phyloP scores from a whole-genome alignment of 2,113 vertebrate species.

The Coptodon rendalli region DNA sequence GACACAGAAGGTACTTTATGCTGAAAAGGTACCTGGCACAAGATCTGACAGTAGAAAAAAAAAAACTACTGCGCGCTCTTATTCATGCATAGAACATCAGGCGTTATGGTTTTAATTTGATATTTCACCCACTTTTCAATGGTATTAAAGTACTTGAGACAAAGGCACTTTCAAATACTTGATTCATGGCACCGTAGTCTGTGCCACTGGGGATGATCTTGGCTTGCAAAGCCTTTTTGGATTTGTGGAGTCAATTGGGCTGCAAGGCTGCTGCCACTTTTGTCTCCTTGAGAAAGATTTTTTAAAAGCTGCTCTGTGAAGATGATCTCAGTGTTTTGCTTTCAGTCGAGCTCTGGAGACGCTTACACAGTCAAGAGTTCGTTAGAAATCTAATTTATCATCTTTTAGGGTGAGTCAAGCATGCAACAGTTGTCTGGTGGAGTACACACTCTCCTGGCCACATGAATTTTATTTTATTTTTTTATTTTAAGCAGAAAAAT shows the following conservation, averaged over 20 bases:
- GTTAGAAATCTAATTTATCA: background rate
- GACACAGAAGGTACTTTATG: background rate
- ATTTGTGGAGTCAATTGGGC: background rate
- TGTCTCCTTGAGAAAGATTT: background rate
- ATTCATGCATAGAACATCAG: background rate
- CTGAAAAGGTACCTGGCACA: background rate
- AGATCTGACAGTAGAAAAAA: background rate
- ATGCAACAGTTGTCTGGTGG: background rate
- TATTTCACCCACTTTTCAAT: background rate
- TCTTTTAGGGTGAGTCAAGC: background rate
- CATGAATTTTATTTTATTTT: background rate
- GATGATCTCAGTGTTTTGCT: background rate
- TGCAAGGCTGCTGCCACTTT: background rate
- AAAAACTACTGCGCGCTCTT: background rate
- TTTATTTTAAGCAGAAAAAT: background rate
- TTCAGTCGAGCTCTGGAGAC: background rate
- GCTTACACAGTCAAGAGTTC: background rate
- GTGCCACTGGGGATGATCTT: background rate
- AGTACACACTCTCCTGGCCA: fast-evolving
- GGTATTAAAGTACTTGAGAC: background rate
- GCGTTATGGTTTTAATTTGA: background rate
- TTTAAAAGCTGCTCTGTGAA: background rate
- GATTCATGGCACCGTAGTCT: background rate
- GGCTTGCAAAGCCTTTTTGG: background rate
- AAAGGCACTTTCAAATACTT: background rate